Evolutionary conservation across 23 tunicate genomes (phyloP).

Genomic region (Trididemnum nubilum): DNA sequence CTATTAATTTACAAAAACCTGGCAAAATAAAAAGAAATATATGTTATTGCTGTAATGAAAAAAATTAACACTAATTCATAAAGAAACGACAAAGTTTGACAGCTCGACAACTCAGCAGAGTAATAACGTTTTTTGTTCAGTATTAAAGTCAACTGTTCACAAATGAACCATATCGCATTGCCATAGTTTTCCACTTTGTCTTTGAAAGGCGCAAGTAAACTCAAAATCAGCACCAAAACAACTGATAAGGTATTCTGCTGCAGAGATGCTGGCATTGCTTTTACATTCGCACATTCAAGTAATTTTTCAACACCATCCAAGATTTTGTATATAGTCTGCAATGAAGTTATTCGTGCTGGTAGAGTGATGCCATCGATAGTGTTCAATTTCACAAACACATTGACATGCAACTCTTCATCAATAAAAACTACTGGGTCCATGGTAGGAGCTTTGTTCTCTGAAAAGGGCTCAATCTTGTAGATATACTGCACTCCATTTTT

Average conservation of each 20-base stretch:
- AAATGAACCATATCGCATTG: background rate
- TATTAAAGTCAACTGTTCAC: background rate
- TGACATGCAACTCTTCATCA: background rate
- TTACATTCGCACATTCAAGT: background rate
- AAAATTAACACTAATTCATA: too few species aligned
- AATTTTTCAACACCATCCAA: background rate
- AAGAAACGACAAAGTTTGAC: too few species aligned
- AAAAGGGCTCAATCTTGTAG: background rate
- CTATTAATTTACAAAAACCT: too few species aligned
- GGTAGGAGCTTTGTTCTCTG: background rate
- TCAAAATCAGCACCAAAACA: background rate
- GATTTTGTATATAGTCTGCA: background rate
- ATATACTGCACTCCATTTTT: background rate
- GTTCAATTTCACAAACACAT: background rate
- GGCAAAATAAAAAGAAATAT: too few species aligned
- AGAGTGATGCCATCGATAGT: background rate
- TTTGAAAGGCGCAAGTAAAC: background rate
- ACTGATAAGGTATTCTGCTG: background rate
- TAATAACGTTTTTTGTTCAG: background rate
- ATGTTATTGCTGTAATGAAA: too few species aligned
- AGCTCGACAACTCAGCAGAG: too few species aligned
- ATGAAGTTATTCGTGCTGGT: background rate
- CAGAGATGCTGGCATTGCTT: background rate
- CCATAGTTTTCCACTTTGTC: background rate
- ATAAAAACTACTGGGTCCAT: background rate